Evolutionary conservation across 2,113 vertebrate genomes (phyloP).

Genomic region (Leucosticte australis): DNA sequence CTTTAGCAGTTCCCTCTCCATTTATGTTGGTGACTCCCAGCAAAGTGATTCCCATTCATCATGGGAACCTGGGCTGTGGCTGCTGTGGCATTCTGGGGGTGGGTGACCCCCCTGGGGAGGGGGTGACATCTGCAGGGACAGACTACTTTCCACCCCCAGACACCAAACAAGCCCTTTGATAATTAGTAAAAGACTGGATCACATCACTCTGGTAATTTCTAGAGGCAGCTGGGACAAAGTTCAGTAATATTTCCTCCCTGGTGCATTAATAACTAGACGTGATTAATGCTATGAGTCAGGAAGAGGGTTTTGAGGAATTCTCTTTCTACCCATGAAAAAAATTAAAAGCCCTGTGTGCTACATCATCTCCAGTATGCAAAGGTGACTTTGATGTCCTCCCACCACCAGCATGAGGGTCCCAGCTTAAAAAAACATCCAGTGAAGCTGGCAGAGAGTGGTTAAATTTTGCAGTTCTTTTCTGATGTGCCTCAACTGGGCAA

Average conservation of each 20-base stretch:
- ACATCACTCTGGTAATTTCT: neutral
- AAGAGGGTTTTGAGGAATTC: constrained; percentile 48
- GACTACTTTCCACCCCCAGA: neutral
- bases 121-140: neutral
- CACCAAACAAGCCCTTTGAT: neutral
- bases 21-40: neutral
- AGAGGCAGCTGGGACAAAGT: neutral
- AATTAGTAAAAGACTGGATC: neutral
- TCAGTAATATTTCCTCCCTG: constrained; percentile 18
- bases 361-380: neutral
- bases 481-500: neutral
- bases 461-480: neutral
- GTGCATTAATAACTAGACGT: neutral
- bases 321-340: neutral
- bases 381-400: fast-evolving
- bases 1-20: neutral
- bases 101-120: neutral
- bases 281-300: constrained; percentile 44
- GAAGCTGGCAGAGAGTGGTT: neutral
- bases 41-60: fast-evolving
- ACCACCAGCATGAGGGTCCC: neutral
- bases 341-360: neutral
- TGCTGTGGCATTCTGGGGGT: fast-evolving
- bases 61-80: fast-evolving
- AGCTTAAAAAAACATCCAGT: neutral